phyloP scores from a whole-genome alignment of 2,113 vertebrate genomes.

The Meleagris gallopavo region DNA sequence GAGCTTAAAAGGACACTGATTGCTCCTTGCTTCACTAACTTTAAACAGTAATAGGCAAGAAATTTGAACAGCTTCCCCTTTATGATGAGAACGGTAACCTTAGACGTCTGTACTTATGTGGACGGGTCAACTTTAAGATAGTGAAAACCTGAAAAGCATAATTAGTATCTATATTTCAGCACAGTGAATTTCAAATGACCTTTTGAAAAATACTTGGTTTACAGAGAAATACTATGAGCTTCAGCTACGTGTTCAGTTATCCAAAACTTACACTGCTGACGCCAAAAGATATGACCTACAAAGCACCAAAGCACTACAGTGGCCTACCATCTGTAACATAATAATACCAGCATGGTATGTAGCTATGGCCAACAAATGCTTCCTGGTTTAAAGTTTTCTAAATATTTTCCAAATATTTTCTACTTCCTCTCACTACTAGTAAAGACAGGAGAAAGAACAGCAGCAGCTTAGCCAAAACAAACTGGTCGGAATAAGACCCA shows the following conservation, averaged over 20 bases:
- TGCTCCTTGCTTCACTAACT: not conserved
- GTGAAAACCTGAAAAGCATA: not conserved
- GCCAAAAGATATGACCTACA: accelerated
- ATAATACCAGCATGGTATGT: accelerated
- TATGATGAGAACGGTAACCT: not conserved
- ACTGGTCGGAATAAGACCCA: not conserved
- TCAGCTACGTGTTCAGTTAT: not conserved
- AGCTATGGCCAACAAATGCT: not conserved
- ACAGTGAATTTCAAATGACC: not conserved
- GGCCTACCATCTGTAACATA: accelerated
- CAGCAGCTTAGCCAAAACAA: not conserved
- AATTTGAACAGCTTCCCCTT: not conserved
- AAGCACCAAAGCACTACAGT: not conserved
- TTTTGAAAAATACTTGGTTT: not conserved
- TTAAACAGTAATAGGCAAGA: not conserved
- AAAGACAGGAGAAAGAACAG: not conserved
- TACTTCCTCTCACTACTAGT: not conserved
- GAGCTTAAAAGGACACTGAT: not conserved
- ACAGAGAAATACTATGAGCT: accelerated
- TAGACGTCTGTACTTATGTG: not conserved
- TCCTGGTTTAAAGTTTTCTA: not conserved
- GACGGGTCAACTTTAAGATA: not conserved
- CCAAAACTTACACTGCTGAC: not conserved
- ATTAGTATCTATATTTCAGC: not conserved
- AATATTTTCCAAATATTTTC: not conserved